These are phyloP conservation scores for Hemaris fuciformis DNA, from an alignment of 2,888 invertebrate genomes.

Conservation along the genomic window DNA sequence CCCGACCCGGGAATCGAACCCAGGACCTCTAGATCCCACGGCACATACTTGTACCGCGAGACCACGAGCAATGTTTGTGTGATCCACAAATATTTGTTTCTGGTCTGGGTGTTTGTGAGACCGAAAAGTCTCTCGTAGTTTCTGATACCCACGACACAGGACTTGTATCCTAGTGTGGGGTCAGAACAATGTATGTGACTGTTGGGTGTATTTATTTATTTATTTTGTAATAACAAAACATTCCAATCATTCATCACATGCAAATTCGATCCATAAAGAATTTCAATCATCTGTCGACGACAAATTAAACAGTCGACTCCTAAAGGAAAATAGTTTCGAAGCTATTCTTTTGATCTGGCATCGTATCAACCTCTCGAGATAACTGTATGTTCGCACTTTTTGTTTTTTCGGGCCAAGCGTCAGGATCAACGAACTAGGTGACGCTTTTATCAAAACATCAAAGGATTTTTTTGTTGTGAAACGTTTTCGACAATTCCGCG, in stretches of 20 bases:
- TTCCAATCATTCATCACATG: not conserved
- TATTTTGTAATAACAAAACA: too few relatives aligned
- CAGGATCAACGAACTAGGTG: slow-evolving; percentile 37
- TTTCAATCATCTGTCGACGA: not conserved
- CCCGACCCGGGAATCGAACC: too few relatives aligned
- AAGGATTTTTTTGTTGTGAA: slow-evolving; percentile 10
- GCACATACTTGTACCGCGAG: too few relatives aligned
- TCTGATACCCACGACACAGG: too few relatives aligned
- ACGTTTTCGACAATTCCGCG: slow-evolving; percentile 6
- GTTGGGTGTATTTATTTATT: too few relatives aligned
- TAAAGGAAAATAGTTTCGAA: not conserved
- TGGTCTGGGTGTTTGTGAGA: too few relatives aligned
- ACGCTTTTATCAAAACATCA: slow-evolving; percentile 1
- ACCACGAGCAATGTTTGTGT: too few relatives aligned
- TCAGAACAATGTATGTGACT: too few relatives aligned
- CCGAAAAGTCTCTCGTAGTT: too few relatives aligned
- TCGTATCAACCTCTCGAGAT: slow-evolving; percentile 27
- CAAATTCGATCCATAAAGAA: not conserved
- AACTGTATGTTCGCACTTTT: slow-evolving; percentile 24
- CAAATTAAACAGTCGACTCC: not conserved
- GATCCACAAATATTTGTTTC: too few relatives aligned
- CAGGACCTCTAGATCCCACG: too few relatives aligned
- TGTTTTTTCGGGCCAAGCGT: slow-evolving; percentile 32
- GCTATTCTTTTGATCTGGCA: slow-evolving; percentile 28
- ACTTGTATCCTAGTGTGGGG: too few relatives aligned